Percentiles rank a stretch among this genome's conserved stretches.
phyloP scores from a whole-genome alignment of 2,888 invertebrate species.

The Lottia gigantea region DNA sequence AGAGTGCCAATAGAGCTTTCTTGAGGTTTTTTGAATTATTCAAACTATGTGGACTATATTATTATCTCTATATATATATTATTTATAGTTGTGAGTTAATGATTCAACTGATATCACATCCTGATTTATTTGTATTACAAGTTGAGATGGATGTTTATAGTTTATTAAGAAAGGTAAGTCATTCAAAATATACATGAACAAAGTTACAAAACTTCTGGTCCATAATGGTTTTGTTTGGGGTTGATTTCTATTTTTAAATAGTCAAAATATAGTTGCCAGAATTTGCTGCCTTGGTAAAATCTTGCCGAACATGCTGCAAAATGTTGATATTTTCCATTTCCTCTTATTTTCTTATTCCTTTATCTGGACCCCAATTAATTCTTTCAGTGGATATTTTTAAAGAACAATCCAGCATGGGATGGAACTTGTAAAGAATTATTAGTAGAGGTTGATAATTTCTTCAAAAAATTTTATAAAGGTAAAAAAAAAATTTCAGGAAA shows the following conservation, averaged over 20 bases:
- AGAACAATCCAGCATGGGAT: slow-evolving; percentile 70
- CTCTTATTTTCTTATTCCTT: too few relatives aligned
- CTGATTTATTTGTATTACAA: slow-evolving; percentile 80
- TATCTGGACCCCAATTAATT: slow-evolving; percentile 13
- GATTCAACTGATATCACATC: slow-evolving; percentile 76
- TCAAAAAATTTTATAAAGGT: slow-evolving; percentile 56
- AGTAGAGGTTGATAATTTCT: slow-evolving; percentile 66
- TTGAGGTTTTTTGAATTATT: neutral
- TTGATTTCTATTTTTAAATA: too few relatives aligned
- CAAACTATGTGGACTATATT: too few relatives aligned
- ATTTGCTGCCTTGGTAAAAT: too few relatives aligned
- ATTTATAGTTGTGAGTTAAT: slow-evolving; percentile 74
- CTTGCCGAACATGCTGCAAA: too few relatives aligned
- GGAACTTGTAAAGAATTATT: slow-evolving; percentile 61
- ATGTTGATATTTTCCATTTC: too few relatives aligned
- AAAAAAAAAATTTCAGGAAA: too few relatives aligned
- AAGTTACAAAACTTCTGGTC: too few relatives aligned
- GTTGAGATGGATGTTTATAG: slow-evolving; percentile 83
- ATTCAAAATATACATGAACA: too few relatives aligned
- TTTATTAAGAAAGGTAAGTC: slow-evolving; percentile 73
- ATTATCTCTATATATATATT: slow-evolving; percentile 7
- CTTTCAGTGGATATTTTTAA: slow-evolving; percentile 75
- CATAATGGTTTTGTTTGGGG: too few relatives aligned
- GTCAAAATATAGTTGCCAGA: too few relatives aligned
- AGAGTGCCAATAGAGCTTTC: too few relatives aligned